A percentile compares a stretch with the other conserved stretches of the same genome.
Evolutionary conservation across 23 tunicate species (phyloP).

Genomic region (Botrylloides violaceus): DNA sequence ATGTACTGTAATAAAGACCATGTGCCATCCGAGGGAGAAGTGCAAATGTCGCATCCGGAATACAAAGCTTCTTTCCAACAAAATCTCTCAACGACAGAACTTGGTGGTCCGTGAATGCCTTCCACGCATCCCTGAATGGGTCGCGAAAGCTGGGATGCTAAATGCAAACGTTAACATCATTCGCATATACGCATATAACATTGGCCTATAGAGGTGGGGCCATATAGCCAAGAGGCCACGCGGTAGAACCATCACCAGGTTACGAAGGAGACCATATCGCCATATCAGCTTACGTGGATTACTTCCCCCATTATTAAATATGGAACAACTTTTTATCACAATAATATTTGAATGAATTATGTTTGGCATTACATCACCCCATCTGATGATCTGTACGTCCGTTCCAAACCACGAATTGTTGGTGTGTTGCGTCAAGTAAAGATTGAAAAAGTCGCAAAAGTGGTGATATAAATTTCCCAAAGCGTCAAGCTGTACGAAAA

Average conservation of each 20-base stretch:
- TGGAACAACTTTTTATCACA: too few relatives aligned
- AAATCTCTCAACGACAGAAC: conserved; percentile 40
- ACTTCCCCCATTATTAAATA: too few relatives aligned
- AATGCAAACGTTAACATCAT: too few relatives aligned
- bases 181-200: too few relatives aligned
- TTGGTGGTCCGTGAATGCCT: conserved; percentile 51
- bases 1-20: conserved; percentile 82
- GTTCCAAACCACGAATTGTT: conserved; percentile 61
- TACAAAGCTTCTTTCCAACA: conserved; percentile 57
- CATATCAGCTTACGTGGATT: too few relatives aligned
- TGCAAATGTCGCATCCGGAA: conserved; percentile 72
- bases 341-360: too few relatives aligned
- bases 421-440: conserved; percentile 70
- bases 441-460: conserved; percentile 93
- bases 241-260: too few relatives aligned
- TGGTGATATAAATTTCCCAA: conserved; percentile 92
- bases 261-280: too few relatives aligned
- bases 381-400: conserved; percentile 66
- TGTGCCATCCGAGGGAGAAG: conserved; percentile 68
- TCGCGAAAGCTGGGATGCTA: conserved; percentile 43
- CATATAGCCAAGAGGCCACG: too few relatives aligned
- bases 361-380: conserved; percentile 83
- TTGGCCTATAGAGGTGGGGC: too few relatives aligned
- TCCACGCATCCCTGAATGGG: conserved; percentile 67
- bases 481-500: conserved; percentile 78